Conservation (phyloP, 2,797 vertebrate genomes). For the Sphenodon punctatus region DNA sequence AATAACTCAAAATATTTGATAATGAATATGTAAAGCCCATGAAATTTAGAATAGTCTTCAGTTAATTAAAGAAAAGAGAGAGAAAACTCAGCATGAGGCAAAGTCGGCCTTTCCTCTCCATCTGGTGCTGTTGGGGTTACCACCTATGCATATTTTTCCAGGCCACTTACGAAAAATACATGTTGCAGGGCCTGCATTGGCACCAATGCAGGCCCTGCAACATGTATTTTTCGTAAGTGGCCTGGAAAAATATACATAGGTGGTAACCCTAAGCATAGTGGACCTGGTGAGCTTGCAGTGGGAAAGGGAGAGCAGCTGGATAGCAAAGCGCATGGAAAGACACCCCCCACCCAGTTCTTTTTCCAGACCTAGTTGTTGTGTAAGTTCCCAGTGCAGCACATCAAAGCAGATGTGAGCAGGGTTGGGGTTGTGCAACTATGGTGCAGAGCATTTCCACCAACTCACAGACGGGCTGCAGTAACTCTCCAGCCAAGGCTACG, state of each 20-base stretch:
- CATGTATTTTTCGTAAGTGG: too few relatives aligned
- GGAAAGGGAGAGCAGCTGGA: neutral
- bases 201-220: too few relatives aligned
- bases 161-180: too few relatives aligned
- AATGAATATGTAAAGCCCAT: neutral
- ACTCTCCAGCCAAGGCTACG: accelerated
- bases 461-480: neutral
- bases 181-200: too few relatives aligned
- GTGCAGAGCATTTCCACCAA: too few relatives aligned
- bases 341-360: neutral
- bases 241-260: too few relatives aligned
- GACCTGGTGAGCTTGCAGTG: neutral
- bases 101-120: neutral
- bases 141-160: too few relatives aligned
- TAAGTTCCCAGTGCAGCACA: neutral
- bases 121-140: too few relatives aligned
- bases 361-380: neutral
- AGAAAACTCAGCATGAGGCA: neutral
- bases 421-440: neutral
- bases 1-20: neutral
- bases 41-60: neutral
- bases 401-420: neutral
- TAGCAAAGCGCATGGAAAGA: neutral
- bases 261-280: too few relatives aligned
- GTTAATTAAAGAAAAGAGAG: neutral